Conservation (phyloP, 2,888 invertebrate genomes). For the Sturmia bella region DNA sequence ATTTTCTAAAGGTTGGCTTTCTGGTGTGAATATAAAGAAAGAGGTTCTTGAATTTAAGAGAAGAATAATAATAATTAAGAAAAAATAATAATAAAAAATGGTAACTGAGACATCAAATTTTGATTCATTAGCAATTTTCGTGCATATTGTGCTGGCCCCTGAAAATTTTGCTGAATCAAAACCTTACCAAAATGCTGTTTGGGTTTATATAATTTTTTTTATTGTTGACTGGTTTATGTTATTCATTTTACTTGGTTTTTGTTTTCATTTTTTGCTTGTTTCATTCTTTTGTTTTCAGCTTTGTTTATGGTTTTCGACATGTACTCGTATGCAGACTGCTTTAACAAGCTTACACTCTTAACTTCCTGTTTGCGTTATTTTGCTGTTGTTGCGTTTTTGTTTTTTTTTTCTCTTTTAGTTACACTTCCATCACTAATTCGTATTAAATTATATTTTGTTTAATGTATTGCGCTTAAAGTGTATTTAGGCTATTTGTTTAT, state of each 20-base stretch:
- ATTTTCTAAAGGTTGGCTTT: too few species aligned
- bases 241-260: conserved; percentile 33
- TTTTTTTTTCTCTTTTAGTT: conserved; percentile 26
- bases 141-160: too few species aligned
- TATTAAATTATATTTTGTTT: conserved; percentile 52
- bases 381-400: conserved; percentile 15
- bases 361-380: conserved; percentile 60
- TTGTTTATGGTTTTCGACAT: conserved; percentile 52
- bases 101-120: too few species aligned
- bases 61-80: too few species aligned
- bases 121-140: too few species aligned
- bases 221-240: background rate
- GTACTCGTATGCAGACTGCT: conserved; percentile 12
- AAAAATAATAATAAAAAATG: too few species aligned
- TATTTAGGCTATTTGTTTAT: conserved; percentile 55
- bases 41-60: too few species aligned
- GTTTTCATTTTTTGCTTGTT: conserved; percentile 5
- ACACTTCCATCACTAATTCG: conserved; percentile 19
- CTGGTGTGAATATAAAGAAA: too few species aligned
- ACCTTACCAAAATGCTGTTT: too few species aligned
- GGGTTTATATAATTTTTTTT: background rate
- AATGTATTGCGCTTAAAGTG: conserved; percentile 25
- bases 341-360: conserved; percentile 36
- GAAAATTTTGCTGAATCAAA: conserved; percentile 8
- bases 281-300: conserved; percentile 17